Evolutionary conservation across 2,888 invertebrate species (phyloP).

Genomic region (Nudaria mundana): DNA sequence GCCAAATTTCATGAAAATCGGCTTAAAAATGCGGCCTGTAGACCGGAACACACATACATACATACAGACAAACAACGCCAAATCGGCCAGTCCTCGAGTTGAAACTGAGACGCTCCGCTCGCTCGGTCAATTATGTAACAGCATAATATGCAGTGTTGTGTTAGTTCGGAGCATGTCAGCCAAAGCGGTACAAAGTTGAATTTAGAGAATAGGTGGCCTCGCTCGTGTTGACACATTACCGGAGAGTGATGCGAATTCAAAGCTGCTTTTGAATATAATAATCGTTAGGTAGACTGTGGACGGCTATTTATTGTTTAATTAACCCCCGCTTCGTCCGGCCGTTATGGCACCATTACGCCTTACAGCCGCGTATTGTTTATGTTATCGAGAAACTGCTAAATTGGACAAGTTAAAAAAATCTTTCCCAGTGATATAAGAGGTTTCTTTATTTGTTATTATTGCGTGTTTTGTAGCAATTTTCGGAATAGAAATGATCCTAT

Average conservation of each 20-base stretch:
- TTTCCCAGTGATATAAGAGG: conserved; percentile 32
- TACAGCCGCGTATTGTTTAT: conserved; percentile 62
- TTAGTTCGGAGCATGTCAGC: background rate
- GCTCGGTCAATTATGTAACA: too few relatives aligned
- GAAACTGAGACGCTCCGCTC: too few relatives aligned
- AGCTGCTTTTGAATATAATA: conserved; percentile 76
- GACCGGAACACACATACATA: too few relatives aligned
- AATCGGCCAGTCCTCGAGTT: too few relatives aligned
- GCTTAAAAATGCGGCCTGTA: too few relatives aligned
- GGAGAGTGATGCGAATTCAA: conserved; percentile 79
- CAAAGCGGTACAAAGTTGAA: conserved; percentile 11
- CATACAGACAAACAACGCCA: too few relatives aligned
- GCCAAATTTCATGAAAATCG: too few relatives aligned
- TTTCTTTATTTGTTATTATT: conserved; percentile 28
- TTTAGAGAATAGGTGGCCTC: conserved; percentile 32
- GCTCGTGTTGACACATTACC: conserved; percentile 71
- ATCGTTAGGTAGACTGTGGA: conserved; percentile 51
- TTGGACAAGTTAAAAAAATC: conserved; percentile 58
- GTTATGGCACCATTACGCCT: conserved; percentile 48
- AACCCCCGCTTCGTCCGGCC: conserved; percentile 57
- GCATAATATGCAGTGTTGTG: too few relatives aligned
- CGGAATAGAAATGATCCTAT: background rate
- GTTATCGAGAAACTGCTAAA: conserved; percentile 52
- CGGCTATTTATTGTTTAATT: conserved; percentile 79
- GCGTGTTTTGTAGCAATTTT: conserved; percentile 12